Evolutionary conservation across 2,797 vertebrate genomes (phyloP).

Genomic region (Oreochromis grahami): DNA sequence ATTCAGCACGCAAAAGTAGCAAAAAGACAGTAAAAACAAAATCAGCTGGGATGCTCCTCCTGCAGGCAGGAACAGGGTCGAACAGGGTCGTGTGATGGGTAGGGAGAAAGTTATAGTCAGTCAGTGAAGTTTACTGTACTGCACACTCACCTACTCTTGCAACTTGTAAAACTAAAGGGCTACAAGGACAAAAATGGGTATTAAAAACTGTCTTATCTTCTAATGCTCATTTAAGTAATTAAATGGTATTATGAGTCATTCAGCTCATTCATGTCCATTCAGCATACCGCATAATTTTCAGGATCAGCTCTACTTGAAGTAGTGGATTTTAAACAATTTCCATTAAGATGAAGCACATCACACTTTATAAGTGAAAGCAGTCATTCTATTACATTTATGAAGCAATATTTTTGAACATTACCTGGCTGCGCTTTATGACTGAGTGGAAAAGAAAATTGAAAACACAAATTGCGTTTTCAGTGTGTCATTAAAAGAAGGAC

Average conservation of each 20-base stretch:
- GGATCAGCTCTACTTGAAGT: not conserved
- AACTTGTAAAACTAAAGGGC: not conserved
- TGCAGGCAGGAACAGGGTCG: not conserved
- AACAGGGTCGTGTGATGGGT: not conserved
- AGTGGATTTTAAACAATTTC: not conserved
- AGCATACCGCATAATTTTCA: not conserved
- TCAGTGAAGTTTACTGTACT: not conserved
- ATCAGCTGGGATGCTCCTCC: not conserved
- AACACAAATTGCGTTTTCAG: conserved; percentile 45
- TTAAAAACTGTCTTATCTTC: not conserved
- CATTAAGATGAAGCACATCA: not conserved
- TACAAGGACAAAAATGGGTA: not conserved
- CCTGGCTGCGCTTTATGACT: conserved; percentile 18
- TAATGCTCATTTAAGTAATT: not conserved
- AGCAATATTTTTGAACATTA: conserved; percentile 31
- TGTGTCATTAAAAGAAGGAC: conserved; percentile 35
- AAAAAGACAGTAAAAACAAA: not conserved
- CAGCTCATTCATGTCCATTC: not conserved
- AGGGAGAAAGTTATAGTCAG: not conserved
- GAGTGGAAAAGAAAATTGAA: conserved; percentile 42
- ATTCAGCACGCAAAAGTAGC: not conserved
- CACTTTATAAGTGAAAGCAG: not conserved
- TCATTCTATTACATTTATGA: conserved; percentile 21
- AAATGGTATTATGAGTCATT: not conserved
- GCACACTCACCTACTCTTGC: not conserved